Evolutionary conservation across 1,140 invertebrate species (phyloP).

Genomic region (Rhyzopertha dominica): DNA sequence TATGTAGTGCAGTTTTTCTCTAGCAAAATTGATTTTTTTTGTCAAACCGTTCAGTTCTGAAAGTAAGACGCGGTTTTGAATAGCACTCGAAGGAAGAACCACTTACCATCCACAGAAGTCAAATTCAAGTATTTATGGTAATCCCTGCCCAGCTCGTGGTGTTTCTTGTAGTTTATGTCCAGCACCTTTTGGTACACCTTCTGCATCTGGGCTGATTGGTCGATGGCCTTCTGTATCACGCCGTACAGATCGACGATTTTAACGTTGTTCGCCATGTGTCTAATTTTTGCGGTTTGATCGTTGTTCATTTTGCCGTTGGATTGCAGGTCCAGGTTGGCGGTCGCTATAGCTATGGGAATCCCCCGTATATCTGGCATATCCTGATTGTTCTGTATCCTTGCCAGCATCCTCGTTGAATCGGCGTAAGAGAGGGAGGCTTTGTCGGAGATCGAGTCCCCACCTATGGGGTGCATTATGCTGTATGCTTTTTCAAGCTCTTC

Average conservation of each 20-base stretch:
- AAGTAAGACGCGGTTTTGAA: conserved; percentile 4
- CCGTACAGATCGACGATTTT: conserved; percentile 34
- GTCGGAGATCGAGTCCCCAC: conserved; percentile 46
- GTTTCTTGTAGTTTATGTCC: conserved; percentile 46
- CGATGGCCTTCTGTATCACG: conserved; percentile 46
- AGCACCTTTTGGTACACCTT: conserved; percentile 50
- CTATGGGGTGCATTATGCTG: conserved; percentile 47
- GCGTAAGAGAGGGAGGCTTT: conserved; percentile 41
- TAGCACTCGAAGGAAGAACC: background rate
- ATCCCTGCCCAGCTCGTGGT: conserved; percentile 46
- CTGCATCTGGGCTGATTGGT: conserved; percentile 48
- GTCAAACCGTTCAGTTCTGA: conserved; percentile 46
- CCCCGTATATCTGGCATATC: too few species aligned
- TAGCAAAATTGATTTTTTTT: conserved; percentile 47
- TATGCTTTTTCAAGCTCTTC: conserved; percentile 56
- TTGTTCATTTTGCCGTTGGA: conserved; percentile 32
- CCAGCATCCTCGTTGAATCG: conserved; percentile 32
- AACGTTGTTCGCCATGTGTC: conserved; percentile 18
- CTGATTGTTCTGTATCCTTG: conserved; percentile 15
- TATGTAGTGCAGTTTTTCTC: conserved; percentile 17
- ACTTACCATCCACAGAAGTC: conserved; percentile 36
- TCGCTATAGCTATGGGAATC: too few species aligned
- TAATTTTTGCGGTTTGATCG: conserved; percentile 23
- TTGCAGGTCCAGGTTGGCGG: too few species aligned
- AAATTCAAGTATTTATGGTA: conserved; percentile 30